Evolutionary conservation across 2,888 invertebrate species (phyloP).

Genomic region (Phania funesta): DNA sequence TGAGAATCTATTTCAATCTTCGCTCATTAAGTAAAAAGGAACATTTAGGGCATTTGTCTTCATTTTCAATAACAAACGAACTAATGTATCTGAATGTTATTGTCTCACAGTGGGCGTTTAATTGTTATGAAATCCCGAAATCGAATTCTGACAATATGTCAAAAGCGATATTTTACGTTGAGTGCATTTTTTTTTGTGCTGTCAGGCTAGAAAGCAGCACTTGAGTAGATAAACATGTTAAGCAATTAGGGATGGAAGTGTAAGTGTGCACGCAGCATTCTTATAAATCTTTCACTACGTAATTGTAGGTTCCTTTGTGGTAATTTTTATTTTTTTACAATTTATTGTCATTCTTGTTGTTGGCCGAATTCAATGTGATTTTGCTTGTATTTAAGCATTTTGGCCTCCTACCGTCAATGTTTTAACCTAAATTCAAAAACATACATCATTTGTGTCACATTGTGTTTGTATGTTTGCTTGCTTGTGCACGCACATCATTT

Average conservation of each 20-base stretch:
- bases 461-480: not conserved
- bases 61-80: conserved; percentile 1
- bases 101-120: conserved; percentile 37
- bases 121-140: conserved; percentile 44
- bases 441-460: conserved; percentile 48
- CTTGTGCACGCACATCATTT: not conserved
- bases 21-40: not conserved
- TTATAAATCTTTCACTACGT: not conserved
- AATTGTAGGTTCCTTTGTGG: conserved; percentile 12
- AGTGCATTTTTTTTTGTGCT: not conserved
- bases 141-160: conserved; percentile 19
- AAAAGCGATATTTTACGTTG: conserved; percentile 7
- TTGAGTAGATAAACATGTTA: conserved; percentile 23
- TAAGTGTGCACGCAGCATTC: not conserved
- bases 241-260: not conserved
- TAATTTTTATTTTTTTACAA: conserved; percentile 21
- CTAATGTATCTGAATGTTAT: not conserved
- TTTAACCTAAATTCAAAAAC: conserved; percentile 57
- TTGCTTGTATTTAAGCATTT: conserved; percentile 23
- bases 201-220: conserved; percentile 41
- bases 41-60: conserved; percentile 2
- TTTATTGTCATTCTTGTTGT: conserved; percentile 21
- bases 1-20: not conserved
- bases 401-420: conserved; percentile 59
- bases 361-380: conserved; percentile 9